Evolutionary conservation across 2,113 vertebrate genomes (phyloP).

Genomic region (Petaurus breviceps): DNA sequence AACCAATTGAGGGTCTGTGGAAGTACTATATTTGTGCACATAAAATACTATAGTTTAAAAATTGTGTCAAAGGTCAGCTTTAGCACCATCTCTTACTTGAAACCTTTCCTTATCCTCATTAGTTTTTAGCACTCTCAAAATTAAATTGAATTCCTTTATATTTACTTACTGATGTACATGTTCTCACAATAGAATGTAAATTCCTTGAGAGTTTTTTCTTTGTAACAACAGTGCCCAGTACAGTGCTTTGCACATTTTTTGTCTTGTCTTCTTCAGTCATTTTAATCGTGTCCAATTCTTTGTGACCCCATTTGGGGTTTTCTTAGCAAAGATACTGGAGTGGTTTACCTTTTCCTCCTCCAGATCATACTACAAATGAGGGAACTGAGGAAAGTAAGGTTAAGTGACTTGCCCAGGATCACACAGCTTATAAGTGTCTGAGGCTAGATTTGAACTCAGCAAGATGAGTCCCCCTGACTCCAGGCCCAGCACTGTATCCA

Average conservation of each 20-base stretch:
- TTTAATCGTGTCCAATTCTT: not conserved
- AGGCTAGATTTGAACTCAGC: not conserved
- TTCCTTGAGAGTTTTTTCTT: not conserved
- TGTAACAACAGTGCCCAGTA: not conserved
- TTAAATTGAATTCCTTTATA: not conserved
- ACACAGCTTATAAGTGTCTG: not conserved
- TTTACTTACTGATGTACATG: not conserved
- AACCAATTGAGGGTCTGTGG: not conserved
- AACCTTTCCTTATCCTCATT: not conserved
- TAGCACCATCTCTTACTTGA: not conserved
- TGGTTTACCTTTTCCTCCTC: not conserved
- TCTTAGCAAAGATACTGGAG: not conserved
- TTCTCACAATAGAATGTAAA: not conserved
- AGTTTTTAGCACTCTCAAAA: not conserved
- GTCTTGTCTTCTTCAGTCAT: not conserved
- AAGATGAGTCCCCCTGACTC: not conserved
- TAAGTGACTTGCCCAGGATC: not conserved
- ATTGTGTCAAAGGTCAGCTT: not conserved
- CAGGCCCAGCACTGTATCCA: not conserved
- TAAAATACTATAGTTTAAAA: not conserved
- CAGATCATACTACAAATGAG: not conserved
- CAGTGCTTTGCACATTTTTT: not conserved
- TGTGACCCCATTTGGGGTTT: not conserved
- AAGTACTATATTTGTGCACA: not conserved
- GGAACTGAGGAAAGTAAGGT: not conserved